A percentile compares a stretch with the other conserved stretches of the same genome.
These are phyloP conservation scores for Drosophila ambigua DNA, from an alignment of 1,140 invertebrate species.

Conservation along the genomic window DNA sequence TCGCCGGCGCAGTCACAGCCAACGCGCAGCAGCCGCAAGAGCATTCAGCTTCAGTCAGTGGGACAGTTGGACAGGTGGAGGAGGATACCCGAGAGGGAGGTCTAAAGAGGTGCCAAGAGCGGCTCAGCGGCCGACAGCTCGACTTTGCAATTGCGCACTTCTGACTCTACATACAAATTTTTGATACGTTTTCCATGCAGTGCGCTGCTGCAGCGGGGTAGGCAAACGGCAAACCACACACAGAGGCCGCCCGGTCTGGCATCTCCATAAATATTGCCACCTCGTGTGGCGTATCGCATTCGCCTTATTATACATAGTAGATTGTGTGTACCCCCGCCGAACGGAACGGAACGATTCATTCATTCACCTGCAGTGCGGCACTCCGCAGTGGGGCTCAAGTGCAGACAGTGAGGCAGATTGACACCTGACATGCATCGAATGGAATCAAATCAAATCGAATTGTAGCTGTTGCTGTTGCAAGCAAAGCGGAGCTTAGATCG, in stretches of 20 bases:
- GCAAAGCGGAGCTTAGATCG: slow-evolving; percentile 31
- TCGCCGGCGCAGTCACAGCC: slow-evolving; percentile 32
- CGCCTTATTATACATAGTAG: slow-evolving; percentile 24
- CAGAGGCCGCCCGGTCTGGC: slow-evolving; percentile 36
- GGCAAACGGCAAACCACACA: slow-evolving; percentile 39
- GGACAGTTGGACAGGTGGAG: slow-evolving; percentile 58
- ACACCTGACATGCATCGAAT: slow-evolving; percentile 65
- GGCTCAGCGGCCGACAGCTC: slow-evolving; percentile 52
- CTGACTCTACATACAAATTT: slow-evolving; percentile 62
- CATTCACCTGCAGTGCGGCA: slow-evolving; percentile 34
- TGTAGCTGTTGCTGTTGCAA: slow-evolving; percentile 1
- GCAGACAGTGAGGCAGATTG: slow-evolving; percentile 53
- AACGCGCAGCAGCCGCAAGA: slow-evolving; percentile 51
- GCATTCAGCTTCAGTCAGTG: slow-evolving; percentile 55
- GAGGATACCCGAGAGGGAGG: slow-evolving; percentile 19
- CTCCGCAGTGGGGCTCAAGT: slow-evolving; percentile 16
- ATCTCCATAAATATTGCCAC: slow-evolving; percentile 47
- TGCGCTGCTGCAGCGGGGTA: too few relatives aligned
- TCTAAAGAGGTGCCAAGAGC: slow-evolving; percentile 35
- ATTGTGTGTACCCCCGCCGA: slow-evolving; percentile 5
- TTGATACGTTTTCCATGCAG: slow-evolving; percentile 66
- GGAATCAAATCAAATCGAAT: slow-evolving; percentile 16
- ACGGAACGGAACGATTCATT: slow-evolving; percentile 5
- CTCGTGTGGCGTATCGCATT: slow-evolving; percentile 36
- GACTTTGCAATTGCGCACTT: slow-evolving; percentile 78